phyloP scores from a whole-genome alignment of 2,113 vertebrate genomes.

The Ctenodactylus gundi region DNA sequence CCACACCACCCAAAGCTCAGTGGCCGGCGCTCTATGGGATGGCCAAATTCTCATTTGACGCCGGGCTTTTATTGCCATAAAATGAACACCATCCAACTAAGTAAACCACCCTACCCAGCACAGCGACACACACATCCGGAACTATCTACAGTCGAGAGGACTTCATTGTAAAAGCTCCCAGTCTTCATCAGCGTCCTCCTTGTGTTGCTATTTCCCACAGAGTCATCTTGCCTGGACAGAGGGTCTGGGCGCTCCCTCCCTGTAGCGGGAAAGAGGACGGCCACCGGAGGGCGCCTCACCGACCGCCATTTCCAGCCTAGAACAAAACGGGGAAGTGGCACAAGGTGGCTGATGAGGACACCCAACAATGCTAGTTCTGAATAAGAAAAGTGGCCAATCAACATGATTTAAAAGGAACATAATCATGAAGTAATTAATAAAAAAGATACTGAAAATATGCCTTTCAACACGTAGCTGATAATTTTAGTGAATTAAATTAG shows the following conservation, averaged over 20 bases:
- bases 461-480: neutral
- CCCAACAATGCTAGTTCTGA: neutral
- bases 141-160: neutral
- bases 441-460: neutral
- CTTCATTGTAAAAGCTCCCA: neutral
- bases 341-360: neutral
- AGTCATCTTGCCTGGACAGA: no score
- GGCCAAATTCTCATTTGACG: no score
- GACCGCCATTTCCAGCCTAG: no score
- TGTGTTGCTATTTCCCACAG: neutral
- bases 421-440: neutral
- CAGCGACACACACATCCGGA: neutral
- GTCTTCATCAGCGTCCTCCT: neutral
- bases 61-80: no score
- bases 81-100: neutral
- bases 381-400: neutral
- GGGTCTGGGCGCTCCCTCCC: no score
- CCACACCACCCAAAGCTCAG: neutral
- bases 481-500: constrained; percentile 8
- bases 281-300: no score
- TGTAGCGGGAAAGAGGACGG: no score
- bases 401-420: neutral
- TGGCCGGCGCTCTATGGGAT: neutral
- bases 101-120: neutral
- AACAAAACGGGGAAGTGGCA: neutral